phyloP scores from a whole-genome alignment of 1,140 invertebrate species.

The Atta colombica region DNA sequence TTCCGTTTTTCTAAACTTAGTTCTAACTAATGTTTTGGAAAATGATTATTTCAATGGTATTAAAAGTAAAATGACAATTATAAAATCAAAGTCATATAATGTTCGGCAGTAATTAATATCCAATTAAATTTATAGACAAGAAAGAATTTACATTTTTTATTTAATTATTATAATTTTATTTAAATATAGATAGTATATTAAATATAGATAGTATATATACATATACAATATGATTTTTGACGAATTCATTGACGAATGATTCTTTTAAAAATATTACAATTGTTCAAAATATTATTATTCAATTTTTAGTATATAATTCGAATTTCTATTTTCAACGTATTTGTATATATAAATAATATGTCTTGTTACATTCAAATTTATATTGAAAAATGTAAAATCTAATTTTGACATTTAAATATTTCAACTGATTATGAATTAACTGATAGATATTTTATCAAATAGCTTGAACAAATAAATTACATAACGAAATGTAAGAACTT shows the following conservation, averaged over 20 bases:
- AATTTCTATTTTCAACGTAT: background rate
- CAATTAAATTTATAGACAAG: background rate
- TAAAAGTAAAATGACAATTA: background rate
- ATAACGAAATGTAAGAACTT: background rate
- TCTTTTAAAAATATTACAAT: background rate
- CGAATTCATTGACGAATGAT: background rate
- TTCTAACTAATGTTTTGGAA: background rate
- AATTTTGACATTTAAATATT: background rate
- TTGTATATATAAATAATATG: background rate
- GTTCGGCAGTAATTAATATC: background rate
- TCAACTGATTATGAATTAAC: background rate
- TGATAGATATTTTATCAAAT: background rate
- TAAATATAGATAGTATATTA: too few relatives aligned
- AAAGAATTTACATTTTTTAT: background rate
- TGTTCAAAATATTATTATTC: background rate
- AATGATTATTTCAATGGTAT: background rate
- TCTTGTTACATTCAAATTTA: background rate
- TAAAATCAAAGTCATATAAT: background rate
- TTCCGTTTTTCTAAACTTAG: background rate
- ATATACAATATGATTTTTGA: too few relatives aligned
- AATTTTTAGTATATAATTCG: background rate
- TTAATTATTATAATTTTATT: conserved; percentile 12
- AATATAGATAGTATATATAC: too few relatives aligned
- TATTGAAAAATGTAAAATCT: background rate
- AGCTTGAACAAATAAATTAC: background rate